These are phyloP conservation scores for Oppia nitens DNA, from an alignment of 1,140 invertebrate genomes.

Conservation along the genomic window DNA sequence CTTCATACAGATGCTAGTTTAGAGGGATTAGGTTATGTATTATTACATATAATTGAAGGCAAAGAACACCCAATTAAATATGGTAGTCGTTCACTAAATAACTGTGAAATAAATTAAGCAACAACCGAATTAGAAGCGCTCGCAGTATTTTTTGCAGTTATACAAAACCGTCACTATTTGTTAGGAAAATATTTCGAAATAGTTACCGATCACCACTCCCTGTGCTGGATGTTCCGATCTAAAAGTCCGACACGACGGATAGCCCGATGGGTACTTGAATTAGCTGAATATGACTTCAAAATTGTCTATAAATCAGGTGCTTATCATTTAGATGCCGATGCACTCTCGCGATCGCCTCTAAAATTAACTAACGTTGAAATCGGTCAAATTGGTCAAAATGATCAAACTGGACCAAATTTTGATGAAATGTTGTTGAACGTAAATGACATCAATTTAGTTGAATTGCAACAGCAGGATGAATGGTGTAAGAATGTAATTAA, in stretches of 20 bases:
- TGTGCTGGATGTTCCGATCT: constrained; percentile 18
- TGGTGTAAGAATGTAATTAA: not conserved
- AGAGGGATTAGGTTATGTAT: constrained; percentile 28
- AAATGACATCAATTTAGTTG: not conserved
- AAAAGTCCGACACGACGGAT: not conserved
- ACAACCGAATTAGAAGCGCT: constrained; percentile 37
- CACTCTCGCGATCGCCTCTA: constrained; percentile 4
- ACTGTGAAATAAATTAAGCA: constrained; percentile 33
- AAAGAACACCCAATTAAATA: constrained; percentile 31
- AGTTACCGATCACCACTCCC: constrained; percentile 33
- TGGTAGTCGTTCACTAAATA: constrained; percentile 28
- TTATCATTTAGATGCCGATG: constrained; percentile 8
- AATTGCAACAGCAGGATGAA: not conserved
- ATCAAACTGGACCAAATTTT: not conserved
- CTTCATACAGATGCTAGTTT: constrained; percentile 12
- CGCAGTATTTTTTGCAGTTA: constrained; percentile 32
- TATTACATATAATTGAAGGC: constrained; percentile 29
- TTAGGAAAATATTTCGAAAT: constrained; percentile 29
- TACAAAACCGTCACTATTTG: constrained; percentile 35
- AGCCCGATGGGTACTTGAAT: not conserved
- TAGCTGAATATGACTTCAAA: constrained; percentile 8
- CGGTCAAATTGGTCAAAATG: no score
- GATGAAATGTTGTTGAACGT: not conserved
- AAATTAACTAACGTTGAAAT: not conserved
- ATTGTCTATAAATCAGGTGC: constrained; percentile 13